Percentiles rank a stretch among this genome's conserved stretches.
These are phyloP conservation scores for Plebejus anna DNA, from an alignment of 2,888 invertebrate genomes.

Conservation along the genomic window DNA sequence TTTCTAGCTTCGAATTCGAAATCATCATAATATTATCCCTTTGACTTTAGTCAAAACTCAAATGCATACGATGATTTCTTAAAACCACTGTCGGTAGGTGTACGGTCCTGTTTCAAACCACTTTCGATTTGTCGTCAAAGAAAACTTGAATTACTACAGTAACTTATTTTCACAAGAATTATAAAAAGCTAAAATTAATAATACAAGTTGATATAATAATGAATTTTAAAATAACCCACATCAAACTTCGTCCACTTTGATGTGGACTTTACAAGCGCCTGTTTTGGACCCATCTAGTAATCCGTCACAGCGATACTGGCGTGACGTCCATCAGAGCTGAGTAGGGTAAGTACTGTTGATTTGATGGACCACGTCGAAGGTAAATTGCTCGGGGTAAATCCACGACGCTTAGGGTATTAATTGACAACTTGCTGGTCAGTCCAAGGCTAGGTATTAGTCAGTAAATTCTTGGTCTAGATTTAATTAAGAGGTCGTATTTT, in stretches of 20 bases:
- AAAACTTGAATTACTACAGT: too few relatives aligned
- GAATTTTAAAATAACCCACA: background rate
- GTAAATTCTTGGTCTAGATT: background rate
- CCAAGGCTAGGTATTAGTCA: background rate
- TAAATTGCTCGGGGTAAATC: background rate
- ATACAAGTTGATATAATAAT: background rate
- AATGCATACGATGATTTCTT: too few relatives aligned
- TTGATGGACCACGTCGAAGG: constrained; percentile 20
- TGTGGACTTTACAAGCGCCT: background rate
- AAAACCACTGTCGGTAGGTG: too few relatives aligned
- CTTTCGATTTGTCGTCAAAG: too few relatives aligned
- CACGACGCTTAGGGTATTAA: background rate
- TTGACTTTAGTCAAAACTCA: too few relatives aligned
- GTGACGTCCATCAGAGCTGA: constrained; percentile 9
- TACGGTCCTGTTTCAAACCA: too few relatives aligned
- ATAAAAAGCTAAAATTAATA: background rate
- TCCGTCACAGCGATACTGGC: background rate
- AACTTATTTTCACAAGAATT: too few relatives aligned
- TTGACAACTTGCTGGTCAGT: constrained; percentile 6
- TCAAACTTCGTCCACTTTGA: background rate
- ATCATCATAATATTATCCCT: background rate
- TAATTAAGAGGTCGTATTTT: background rate
- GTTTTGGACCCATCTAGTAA: constrained; percentile 13
- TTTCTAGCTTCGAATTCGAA: background rate
- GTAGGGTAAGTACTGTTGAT: constrained; percentile 17